A percentile compares a stretch with the other conserved stretches of the same genome.
These are phyloP conservation scores for Cryptus viduatorius DNA, from an alignment of 2,888 invertebrate species.

Conservation along the genomic window DNA sequence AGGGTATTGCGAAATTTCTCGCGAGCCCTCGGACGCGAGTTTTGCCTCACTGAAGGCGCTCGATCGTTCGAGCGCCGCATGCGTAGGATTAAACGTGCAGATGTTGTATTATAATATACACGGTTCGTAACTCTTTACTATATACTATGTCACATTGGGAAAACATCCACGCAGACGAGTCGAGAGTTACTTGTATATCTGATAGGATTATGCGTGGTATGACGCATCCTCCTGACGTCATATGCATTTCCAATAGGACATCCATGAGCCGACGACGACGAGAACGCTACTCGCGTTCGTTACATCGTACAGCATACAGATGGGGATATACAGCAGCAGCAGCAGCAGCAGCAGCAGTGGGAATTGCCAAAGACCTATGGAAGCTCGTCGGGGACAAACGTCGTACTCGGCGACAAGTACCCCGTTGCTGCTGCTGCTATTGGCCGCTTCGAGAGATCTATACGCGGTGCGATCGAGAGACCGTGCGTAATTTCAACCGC, in stretches of 20 bases:
- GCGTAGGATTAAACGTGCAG: constrained; percentile 62
- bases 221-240: constrained; percentile 79
- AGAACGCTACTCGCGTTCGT: constrained; percentile 42
- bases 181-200: constrained; percentile 30
- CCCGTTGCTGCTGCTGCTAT: constrained; percentile 23
- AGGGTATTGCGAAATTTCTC: constrained; percentile 23
- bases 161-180: constrained; percentile 56
- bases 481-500: constrained; percentile 79
- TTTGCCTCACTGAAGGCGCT: constrained; percentile 45
- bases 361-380: constrained; percentile 63
- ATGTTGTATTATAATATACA: constrained; percentile 25
- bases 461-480: constrained; percentile 67
- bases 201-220: constrained; percentile 61
- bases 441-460: constrained; percentile 51
- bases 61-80: constrained; percentile 34
- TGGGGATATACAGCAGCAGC: constrained; percentile 10
- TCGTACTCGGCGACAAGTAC: constrained; percentile 32
- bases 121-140: neutral
- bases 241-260: constrained; percentile 75
- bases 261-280: constrained; percentile 31
- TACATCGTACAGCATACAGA: constrained; percentile 21
- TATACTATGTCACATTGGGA: constrained; percentile 43
- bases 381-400: constrained; percentile 24
- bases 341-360: constrained; percentile 57
- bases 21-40: constrained; percentile 33